Percentiles rank a stretch among this genome's conserved stretches.
These are phyloP conservation scores for Mythimna vitellina DNA, from an alignment of 2,888 invertebrate species.

Conservation along the genomic window DNA sequence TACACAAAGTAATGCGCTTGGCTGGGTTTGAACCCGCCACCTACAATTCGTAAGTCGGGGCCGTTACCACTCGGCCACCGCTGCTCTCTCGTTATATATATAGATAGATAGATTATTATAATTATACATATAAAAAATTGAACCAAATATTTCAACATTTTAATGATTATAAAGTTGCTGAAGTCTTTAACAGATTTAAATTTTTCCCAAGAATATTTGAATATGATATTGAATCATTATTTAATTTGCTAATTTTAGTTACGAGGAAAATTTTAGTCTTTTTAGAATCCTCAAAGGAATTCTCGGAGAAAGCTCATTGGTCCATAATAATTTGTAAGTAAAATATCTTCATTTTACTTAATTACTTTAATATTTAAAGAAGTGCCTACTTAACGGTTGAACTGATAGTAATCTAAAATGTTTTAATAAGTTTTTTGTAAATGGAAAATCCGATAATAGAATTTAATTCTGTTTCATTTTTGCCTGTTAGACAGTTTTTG, in stretches of 20 bases:
- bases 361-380: conserved; percentile 50
- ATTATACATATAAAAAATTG: too few species aligned
- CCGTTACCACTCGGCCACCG: too few species aligned
- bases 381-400: conserved; percentile 15
- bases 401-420: conserved; percentile 26
- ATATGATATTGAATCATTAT: conserved; percentile 16
- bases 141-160: neutral
- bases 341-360: conserved; percentile 27
- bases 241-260: conserved; percentile 31
- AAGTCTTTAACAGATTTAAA: conserved; percentile 5
- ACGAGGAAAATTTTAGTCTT: conserved; percentile 6
- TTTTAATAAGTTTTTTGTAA: conserved; percentile 3
- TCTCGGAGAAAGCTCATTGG: conserved; percentile 1
- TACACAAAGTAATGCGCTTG: too few species aligned
- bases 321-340: conserved; percentile 12
- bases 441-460: neutral
- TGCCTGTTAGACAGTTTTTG: neutral
- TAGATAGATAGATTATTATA: too few species aligned
- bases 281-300: conserved; percentile 37
- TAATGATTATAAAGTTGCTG: neutral
- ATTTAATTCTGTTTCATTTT: neutral
- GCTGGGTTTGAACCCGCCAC: too few species aligned
- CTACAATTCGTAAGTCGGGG: too few species aligned
- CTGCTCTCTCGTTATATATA: too few species aligned
- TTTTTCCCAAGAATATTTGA: conserved; percentile 4